These are phyloP conservation scores for Melolontha melolontha DNA, from an alignment of 2,888 invertebrate species.

Conservation along the genomic window DNA sequence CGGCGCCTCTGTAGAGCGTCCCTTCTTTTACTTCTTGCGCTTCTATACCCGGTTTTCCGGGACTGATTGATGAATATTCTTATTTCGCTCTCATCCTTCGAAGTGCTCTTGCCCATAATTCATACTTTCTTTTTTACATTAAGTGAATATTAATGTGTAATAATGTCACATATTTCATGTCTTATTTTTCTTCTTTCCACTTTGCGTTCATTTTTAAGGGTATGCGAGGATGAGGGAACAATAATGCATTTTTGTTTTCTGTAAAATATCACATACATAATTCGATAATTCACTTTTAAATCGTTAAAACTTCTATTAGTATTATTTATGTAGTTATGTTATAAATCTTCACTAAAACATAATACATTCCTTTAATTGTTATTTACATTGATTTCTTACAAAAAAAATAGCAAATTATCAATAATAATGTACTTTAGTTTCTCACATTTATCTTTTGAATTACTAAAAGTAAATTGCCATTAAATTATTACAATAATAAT, in stretches of 20 bases:
- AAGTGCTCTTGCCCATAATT: constrained; percentile 41
- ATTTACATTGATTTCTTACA: not conserved
- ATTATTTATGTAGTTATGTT: no score
- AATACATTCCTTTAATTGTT: not conserved
- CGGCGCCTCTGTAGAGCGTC: constrained; percentile 31
- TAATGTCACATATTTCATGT: constrained; percentile 41
- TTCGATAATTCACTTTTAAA: not conserved
- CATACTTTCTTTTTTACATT: constrained; percentile 42
- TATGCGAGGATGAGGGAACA: not conserved
- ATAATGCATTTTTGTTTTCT: not conserved
- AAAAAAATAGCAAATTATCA: not conserved
- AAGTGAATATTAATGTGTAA: constrained; percentile 45
- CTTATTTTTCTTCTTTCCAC: constrained; percentile 26
- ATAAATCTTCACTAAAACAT: no score
- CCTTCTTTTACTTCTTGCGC: constrained; percentile 38
- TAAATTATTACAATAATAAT: no score
- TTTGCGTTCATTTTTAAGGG: constrained; percentile 14
- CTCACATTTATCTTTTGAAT: no score
- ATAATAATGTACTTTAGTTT: no score
- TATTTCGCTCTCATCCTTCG: constrained; percentile 40
- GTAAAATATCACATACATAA: not conserved
- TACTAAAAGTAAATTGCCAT: no score
- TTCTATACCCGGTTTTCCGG: constrained; percentile 31
- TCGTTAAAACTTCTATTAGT: not conserved
- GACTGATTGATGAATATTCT: constrained; percentile 47